These are phyloP conservation scores for Drosophila lowei DNA, from an alignment of 1,140 invertebrate species.

Conservation along the genomic window DNA sequence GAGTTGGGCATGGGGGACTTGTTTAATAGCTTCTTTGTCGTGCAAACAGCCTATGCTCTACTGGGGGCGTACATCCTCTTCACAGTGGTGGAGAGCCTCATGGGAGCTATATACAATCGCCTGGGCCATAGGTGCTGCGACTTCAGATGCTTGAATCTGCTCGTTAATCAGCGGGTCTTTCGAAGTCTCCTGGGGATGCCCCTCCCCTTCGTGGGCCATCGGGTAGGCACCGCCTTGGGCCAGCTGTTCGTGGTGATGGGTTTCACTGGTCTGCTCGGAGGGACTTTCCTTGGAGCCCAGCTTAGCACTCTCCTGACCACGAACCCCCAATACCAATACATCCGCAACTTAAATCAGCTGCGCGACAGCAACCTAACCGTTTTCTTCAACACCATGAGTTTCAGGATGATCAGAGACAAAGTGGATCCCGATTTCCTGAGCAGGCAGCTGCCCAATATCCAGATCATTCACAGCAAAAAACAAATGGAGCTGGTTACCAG, in stretches of 20 bases:
- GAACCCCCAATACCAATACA: conserved; percentile 9
- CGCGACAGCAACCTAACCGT: conserved; percentile 20
- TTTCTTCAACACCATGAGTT: not conserved
- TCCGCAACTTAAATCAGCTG: conserved; percentile 4
- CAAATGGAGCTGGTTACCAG: conserved; percentile 8
- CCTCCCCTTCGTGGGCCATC: not conserved
- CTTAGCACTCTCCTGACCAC: conserved; percentile 27
- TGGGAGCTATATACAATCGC: not conserved
- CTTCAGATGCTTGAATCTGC: not conserved
- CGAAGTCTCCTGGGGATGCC: conserved; percentile 19
- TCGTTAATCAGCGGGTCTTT: conserved; percentile 12
- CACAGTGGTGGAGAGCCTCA: conserved; percentile 4
- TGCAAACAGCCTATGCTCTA: fast-evolving
- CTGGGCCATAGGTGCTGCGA: too few species aligned
- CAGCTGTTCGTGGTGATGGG: not conserved
- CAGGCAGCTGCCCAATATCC: conserved; percentile 9
- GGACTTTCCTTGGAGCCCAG: not conserved
- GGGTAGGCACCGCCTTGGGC: not conserved
- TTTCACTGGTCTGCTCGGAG: not conserved
- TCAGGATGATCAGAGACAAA: not conserved
- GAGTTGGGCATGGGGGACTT: conserved; percentile 10
- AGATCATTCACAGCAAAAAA: not conserved
- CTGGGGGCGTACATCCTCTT: not conserved
- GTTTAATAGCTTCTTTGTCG: not conserved
- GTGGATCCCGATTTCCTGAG: conserved; percentile 7